phyloP scores from a whole-genome alignment of 1,140 invertebrate genomes.

The Rhyacophila brunnea region DNA sequence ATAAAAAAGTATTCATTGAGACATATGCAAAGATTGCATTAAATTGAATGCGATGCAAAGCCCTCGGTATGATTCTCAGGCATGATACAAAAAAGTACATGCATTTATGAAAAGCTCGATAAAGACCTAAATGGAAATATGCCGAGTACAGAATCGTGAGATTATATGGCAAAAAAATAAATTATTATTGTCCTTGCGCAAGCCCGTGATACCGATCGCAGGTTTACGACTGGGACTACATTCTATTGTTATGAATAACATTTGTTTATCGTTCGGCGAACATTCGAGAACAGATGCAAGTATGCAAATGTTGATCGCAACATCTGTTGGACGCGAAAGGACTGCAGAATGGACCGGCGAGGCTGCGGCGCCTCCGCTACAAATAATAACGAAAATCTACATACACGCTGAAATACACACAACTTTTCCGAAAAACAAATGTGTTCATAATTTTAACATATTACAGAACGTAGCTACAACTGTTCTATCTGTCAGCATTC shows the following conservation, averaged over 20 bases:
- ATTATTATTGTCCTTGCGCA: conserved; percentile 15
- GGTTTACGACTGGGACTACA: conserved; percentile 24
- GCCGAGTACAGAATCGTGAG: conserved; percentile 11
- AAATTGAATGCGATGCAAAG: too few species aligned
- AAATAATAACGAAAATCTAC: too few species aligned
- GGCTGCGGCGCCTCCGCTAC: too few species aligned
- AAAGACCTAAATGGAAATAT: conserved; percentile 18
- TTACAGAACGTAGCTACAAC: too few species aligned
- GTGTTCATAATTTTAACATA: too few species aligned
- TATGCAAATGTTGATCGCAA: conserved; percentile 29
- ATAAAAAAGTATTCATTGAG: too few species aligned
- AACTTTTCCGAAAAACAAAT: too few species aligned
- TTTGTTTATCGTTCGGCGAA: conserved; percentile 12
- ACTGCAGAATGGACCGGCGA: too few species aligned
- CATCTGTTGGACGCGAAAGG: conserved; percentile 12
- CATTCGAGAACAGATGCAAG: conserved; percentile 28
- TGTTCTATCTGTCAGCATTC: too few species aligned
- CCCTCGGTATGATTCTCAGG: too few species aligned
- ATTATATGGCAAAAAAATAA: conserved; percentile 3
- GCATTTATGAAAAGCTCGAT: conserved; percentile 3
- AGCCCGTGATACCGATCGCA: conserved; percentile 23
- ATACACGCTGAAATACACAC: too few species aligned
- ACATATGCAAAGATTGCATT: too few species aligned
- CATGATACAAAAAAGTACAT: background rate
- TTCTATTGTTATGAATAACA: conserved; percentile 33